Evolutionary conservation across 2,888 invertebrate species (phyloP), one percentile per base, ranked within the genome.

Genomic region (Ischnura elegans): DNA sequence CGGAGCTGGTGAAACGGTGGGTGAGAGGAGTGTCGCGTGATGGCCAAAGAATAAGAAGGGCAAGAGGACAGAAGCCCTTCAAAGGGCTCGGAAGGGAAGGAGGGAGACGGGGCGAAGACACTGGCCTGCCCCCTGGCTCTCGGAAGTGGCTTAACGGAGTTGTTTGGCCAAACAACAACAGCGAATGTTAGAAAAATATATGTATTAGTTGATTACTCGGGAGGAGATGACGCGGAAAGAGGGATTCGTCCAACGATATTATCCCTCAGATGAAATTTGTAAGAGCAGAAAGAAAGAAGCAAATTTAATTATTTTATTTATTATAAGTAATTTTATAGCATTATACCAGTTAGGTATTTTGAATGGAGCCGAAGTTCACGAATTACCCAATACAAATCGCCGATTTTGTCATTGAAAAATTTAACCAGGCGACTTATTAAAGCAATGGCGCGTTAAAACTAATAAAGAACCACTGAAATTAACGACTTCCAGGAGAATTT

Each of bases 121-220:
- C 25, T 55, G 21, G 19, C 87, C 55, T 36, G 55, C 55, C 19
- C 55, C 51, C 25, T 36, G 21, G 55, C 19, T 51, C 51, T 51
- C 25, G 55, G 42, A 61, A 87, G 13, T n/a, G 90, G 66, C 90
- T 90, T 90, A 90, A 90, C 66, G 61, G 90, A 45, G 66, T 90
- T 90, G 46, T 29, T 51, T 87, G 29, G 90, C 36, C 90, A 66
- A 66, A 66, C 90, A 90, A 66, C 43, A 61, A 90, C 90, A 90
- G 66, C n/a, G 10, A 25, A 90, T 66, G 90, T 43, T 90, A 90
- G 90, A 66, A 43, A 66, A 66, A 90, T 90, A 90, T 90, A 90
- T 66, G 66, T 90, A 55, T 90, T 90, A 90, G 90, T 36, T 90
- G 66, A 90, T 90, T 90, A 55, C 43, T 43, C 3, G 42, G 90